Percentiles rank a stretch among this genome's conserved stretches.
These are phyloP conservation scores for Dicerorhinus sumatrensis DNA, from an alignment of 2,113 vertebrate species.

Conservation along the genomic window DNA sequence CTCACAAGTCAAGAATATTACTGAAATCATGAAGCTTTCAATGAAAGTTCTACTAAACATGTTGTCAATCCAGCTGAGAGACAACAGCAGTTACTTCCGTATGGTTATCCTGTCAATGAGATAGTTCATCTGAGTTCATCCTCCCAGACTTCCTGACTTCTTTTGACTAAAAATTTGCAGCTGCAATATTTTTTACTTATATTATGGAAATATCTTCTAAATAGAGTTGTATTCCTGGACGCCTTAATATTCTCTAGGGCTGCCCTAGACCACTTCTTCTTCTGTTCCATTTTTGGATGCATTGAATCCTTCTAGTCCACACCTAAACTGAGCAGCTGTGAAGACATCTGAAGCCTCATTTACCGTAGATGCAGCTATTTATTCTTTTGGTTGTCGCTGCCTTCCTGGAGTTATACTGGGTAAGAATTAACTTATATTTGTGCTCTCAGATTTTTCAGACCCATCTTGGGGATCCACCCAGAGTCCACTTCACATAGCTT, in stretches of 20 bases:
- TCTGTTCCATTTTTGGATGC: background rate
- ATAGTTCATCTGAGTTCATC: background rate
- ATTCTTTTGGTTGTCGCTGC: background rate
- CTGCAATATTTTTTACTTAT: background rate
- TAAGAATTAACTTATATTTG: background rate
- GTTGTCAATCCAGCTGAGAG: background rate
- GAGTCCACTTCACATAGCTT: background rate
- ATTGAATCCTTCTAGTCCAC: background rate
- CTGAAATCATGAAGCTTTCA: background rate
- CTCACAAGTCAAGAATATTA: background rate
- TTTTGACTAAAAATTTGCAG: background rate
- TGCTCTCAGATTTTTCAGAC: background rate
- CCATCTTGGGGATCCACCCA: background rate
- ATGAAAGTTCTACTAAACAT: background rate
- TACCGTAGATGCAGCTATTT: background rate
- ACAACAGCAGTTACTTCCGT: background rate
- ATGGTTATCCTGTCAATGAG: background rate
- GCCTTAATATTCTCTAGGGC: background rate
- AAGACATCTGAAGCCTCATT: background rate
- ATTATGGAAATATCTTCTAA: background rate
- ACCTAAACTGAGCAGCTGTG: background rate
- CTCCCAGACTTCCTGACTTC: background rate
- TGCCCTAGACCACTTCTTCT: background rate
- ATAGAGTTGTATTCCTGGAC: background rate
- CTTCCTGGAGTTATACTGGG: background rate